Percentiles rank a stretch among this genome's conserved stretches.
These are phyloP conservation scores for Trinectes maculatus DNA, from an alignment of 2,113 vertebrate species.

Conservation along the genomic window DNA sequence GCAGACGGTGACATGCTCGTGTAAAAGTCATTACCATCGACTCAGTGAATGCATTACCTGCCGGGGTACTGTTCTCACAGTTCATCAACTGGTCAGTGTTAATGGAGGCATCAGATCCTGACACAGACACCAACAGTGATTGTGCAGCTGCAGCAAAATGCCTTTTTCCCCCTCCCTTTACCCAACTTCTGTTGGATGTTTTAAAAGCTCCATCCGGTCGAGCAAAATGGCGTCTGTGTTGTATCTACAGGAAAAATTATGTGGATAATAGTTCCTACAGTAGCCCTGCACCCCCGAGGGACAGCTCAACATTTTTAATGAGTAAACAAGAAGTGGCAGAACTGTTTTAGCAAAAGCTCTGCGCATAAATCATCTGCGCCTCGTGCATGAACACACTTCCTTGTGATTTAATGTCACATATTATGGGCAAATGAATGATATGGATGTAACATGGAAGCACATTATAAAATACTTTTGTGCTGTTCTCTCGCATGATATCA, in stretches of 20 bases:
- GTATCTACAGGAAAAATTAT: neutral
- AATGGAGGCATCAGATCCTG: slow-evolving; percentile 63
- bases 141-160: slow-evolving; percentile 19
- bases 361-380: slow-evolving; percentile 11
- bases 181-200: slow-evolving; percentile 12
- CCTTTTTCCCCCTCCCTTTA: neutral
- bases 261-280: neutral
- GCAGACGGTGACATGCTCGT: slow-evolving; percentile 47
- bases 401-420: neutral
- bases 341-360: slow-evolving; percentile 15
- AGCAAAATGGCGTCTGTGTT: neutral
- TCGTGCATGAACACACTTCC: neutral
- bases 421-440: neutral
- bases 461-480: neutral
- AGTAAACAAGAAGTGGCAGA: slow-evolving; percentile 15
- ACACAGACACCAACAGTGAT: slow-evolving; percentile 44
- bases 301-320: slow-evolving; percentile 4
- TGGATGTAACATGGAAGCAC: slow-evolving; percentile 1
- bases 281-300: neutral
- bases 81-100: slow-evolving; percentile 72
- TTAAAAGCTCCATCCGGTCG: slow-evolving; percentile 32
- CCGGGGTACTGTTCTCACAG: slow-evolving; percentile 54
- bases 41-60: slow-evolving; percentile 68
- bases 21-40: slow-evolving; percentile 62
- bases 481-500: neutral